Evolutionary conservation across 2,888 invertebrate species (phyloP).

Genomic region (Nasonia oneida): DNA sequence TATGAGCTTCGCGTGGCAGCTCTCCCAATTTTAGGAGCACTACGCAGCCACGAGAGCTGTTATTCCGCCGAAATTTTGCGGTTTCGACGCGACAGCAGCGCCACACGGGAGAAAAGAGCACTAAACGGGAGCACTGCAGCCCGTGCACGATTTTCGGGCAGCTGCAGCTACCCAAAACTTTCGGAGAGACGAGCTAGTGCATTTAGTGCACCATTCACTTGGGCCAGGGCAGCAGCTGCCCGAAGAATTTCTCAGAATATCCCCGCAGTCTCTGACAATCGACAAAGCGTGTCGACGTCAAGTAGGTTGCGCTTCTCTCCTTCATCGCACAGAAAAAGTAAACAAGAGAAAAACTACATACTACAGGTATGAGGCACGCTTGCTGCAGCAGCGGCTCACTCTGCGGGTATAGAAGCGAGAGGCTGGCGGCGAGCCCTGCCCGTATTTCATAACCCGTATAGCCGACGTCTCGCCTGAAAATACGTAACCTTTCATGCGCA

Average conservation of each 20-base stretch:
- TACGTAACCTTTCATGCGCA: constrained; percentile 76
- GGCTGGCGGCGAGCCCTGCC: constrained; percentile 65
- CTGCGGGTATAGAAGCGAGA: not conserved
- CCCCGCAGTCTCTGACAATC: not conserved
- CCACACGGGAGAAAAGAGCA: too few species aligned
- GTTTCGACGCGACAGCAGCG: too few species aligned
- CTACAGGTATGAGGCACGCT: not conserved
- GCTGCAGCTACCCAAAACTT: too few species aligned
- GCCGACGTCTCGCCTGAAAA: constrained; percentile 65
- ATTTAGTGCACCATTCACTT: too few species aligned
- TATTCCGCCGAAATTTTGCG: too few species aligned
- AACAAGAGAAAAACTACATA: not conserved
- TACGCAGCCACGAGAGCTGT: too few species aligned
- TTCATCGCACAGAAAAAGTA: not conserved
- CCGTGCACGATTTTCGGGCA: too few species aligned
- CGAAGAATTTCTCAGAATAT: not conserved
- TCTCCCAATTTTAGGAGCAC: too few species aligned
- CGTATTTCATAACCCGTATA: constrained; percentile 73
- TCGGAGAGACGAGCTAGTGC: too few species aligned
- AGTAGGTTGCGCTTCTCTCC: not conserved
- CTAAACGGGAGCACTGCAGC: too few species aligned
- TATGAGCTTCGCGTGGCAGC: too few species aligned
- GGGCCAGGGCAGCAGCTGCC: too few species aligned
- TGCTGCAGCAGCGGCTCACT: not conserved
- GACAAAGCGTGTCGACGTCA: not conserved